Evolutionary conservation across 2,797 vertebrate species (phyloP), one percentile per base, ranked within the genome.

Genomic region (Gouania willdenowi): DNA sequence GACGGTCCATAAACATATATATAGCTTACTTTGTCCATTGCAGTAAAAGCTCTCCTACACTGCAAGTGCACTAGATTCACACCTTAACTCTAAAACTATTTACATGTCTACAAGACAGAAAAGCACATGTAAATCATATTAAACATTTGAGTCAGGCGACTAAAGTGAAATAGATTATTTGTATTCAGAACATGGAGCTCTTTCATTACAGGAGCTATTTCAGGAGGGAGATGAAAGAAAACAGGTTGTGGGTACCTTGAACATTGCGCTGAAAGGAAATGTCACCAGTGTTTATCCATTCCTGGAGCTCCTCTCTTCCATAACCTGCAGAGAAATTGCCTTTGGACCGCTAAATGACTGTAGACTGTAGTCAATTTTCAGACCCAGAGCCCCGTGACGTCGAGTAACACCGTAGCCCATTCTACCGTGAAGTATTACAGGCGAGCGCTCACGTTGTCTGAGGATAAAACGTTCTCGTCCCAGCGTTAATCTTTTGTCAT

Each of bases 281-380:
- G 82, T 82, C 79, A 73, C 67, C 78, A 77, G 64, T 83, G 79
- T 82, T 82, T 82, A 75, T 81, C 70, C 69, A 58, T 64, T 75
- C 37, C 20, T 66, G 50, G 66, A 76, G 81, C 55, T 75, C 75
- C 77, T 65, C 71, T 75, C 76, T 73, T 77, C 72, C 74, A 73
- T 78, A 78, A 61, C 75, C 66, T 53, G 57, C 58, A 45, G 75
- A 35, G 37, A 79, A 84, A 86, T 84, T 84, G 83, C 75, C 57
- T 32, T 49, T 79, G 78, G 75, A 74, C 75, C 64, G 60, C 74
- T 57, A 82, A 85, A 82, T 75, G 68, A 84, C 77, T 74, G 43
- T 41, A 77, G 77, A 78, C 76, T 81, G 54, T 69, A 81, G 81
- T 81, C 78, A 75, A 80, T 87, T 87, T 79, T 77, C 71, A 71